Base-by-base conservation (phyloP, 2,888 invertebrate species). In the Cerastis leucographa region DNA sequence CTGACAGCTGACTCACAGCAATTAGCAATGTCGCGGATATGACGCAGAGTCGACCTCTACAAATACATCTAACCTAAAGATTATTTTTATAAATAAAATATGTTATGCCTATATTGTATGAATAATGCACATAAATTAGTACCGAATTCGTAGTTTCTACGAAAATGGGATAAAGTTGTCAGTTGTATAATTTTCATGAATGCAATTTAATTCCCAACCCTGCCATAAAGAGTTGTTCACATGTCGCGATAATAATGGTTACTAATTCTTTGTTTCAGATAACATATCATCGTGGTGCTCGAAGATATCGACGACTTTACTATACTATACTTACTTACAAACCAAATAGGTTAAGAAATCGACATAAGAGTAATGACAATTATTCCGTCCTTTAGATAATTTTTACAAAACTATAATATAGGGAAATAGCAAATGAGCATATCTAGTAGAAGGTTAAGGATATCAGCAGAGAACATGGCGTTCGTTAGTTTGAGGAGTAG, bases 211-310 rank as follows among this genome's bases (percentile, higher is more conserved):
- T 56, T 72, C 65, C 17, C 5, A 25, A 54, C 22, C 7, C 3
- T 72, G 70, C 54, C 22, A 12, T 54, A 46, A 65, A 22, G 40
- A 25, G 49, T 84, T 68, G 69, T 84, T 72, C 78, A 59, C 61
- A 51, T 59, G 62, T 56, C 42, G 25, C n/a, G 87, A 84, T 74
- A 79, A 64, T 85, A 75, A 80, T 67, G 40, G 71, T 19, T 65
- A 66, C 71, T 80, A 76, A 74, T 90, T 89, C 86, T 91, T 94
- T 95, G 93, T 95, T 96, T 84, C 95, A 96, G 95, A 96, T 94
- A 90, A 89, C 88, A 87, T 88, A 88, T 89, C 89, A 85, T 68
- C 87, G 83, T 84, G 89, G 90, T 90, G 88, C 88, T 90, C 88
- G 89, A 87, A 90, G 91, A 92, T 91, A 93, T 92, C 91, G 87